These are phyloP conservation scores for Chymomyza costata DNA, from an alignment of 1,140 invertebrate species.

Conservation along the genomic window DNA sequence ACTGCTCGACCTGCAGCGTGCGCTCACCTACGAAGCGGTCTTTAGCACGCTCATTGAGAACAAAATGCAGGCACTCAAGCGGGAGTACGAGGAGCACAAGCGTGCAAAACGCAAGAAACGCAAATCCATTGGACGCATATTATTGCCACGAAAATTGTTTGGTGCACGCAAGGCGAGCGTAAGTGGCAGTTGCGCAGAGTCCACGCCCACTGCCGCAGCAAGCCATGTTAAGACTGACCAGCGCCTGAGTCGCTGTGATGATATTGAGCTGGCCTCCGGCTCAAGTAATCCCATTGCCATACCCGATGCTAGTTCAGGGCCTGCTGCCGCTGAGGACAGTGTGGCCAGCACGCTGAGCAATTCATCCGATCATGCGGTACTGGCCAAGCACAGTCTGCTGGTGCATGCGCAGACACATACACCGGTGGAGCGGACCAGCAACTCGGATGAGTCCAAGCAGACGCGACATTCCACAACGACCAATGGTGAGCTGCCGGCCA, in stretches of 20 bases:
- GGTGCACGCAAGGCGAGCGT: slow-evolving; percentile 37
- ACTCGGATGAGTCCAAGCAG: slow-evolving; percentile 21
- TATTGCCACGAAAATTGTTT: slow-evolving; percentile 56
- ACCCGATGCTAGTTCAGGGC: not conserved
- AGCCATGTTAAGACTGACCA: slow-evolving; percentile 21
- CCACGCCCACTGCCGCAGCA: not conserved
- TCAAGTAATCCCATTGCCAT: slow-evolving; percentile 25
- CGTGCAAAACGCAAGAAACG: slow-evolving; percentile 59
- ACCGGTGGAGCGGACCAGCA: slow-evolving; percentile 18
- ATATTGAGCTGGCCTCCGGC: slow-evolving; percentile 40
- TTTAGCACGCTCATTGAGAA: slow-evolving; percentile 67
- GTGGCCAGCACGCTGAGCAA: slow-evolving; percentile 66
- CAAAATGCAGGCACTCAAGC: slow-evolving; percentile 72
- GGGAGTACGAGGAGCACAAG: slow-evolving; percentile 72
- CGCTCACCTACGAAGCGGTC: slow-evolving; percentile 68
- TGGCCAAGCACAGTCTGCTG: slow-evolving; percentile 41
- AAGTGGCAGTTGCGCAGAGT: slow-evolving; percentile 2
- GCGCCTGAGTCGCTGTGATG: slow-evolving; percentile 16
- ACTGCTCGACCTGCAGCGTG: slow-evolving; percentile 54
- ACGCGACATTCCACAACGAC: slow-evolving; percentile 56
- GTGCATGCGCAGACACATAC: slow-evolving; percentile 63
- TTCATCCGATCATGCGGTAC: slow-evolving; percentile 39
- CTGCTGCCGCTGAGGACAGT: slow-evolving; percentile 46
- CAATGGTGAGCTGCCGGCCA: slow-evolving; percentile 46
- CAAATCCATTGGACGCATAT: slow-evolving; percentile 60